phyloP scores from a whole-genome alignment of 2,888 invertebrate genomes.

The Acronicta aceris region DNA sequence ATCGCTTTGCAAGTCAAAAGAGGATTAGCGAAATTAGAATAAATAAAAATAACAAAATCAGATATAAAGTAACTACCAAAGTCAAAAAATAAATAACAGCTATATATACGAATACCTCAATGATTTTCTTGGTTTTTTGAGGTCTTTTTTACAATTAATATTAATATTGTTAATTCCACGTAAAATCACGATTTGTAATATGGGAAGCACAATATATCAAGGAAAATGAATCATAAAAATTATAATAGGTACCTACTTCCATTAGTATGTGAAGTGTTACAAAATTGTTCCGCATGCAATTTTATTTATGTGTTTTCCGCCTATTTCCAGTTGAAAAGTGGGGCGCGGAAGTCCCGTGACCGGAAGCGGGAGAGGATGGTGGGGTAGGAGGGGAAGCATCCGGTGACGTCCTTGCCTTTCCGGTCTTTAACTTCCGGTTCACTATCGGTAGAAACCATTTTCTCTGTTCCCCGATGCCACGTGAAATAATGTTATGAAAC shows the following conservation, averaged over 20 bases:
- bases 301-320: constrained; percentile 42
- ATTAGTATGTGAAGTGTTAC: constrained; percentile 9
- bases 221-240: constrained; percentile 32
- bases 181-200: not conserved
- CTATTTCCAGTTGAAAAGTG: constrained; percentile 61
- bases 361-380: constrained; percentile 63
- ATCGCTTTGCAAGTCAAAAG: constrained; percentile 9
- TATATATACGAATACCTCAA: no score
- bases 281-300: constrained; percentile 30
- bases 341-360: constrained; percentile 72
- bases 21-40: constrained; percentile 23
- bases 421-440: constrained; percentile 71
- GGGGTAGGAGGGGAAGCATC: constrained; percentile 62
- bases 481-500: constrained; percentile 18
- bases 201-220: constrained; percentile 17
- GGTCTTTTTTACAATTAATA: not conserved
- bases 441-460: constrained; percentile 63
- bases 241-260: constrained; percentile 6
- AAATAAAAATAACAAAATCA: no score
- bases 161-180: not conserved
- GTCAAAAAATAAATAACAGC: no score
- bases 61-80: no score
- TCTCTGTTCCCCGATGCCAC: constrained; percentile 41
- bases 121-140: not conserved
- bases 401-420: constrained; percentile 73